Evolutionary conservation across 2,113 vertebrate genomes (phyloP), one percentile per base, ranked within the genome.

Genomic region (Erythrocercus mccallii): DNA sequence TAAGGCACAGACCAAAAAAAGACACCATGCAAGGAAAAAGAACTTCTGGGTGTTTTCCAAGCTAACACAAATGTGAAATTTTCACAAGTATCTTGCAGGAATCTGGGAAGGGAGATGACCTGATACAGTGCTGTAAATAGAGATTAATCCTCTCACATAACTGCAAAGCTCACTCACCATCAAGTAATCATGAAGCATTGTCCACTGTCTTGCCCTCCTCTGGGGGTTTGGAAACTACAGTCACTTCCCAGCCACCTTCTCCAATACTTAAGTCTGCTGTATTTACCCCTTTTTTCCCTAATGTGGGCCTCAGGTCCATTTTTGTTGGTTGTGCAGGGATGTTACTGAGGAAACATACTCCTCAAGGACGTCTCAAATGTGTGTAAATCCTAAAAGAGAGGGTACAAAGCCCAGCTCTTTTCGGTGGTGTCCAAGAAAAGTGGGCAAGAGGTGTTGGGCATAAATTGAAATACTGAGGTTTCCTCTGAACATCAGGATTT

Each of bases 391-490:
- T 37, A 57, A 30, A 78, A 68, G 6, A 62, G 30, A 45, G 33
- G 17, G 11, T 40, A 17, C 13, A 44, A 64, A 69, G 11, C 30
- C 22, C 30, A 30, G 3, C 11, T 84, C 11, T 87, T 81, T 64
- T 65, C 60, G 53, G 35, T 31, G 13, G 6, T 35, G 25, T 72
- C 27, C 40, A 74, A 22, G 10, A 70, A 85, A 79, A 85, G 30
- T 16, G 25, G 38, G 30, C 12, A 78, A 86, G n/a, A 31, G 7
- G 13, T 0, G 0, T 23, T 16, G 25, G 42, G 35, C 57, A 54
- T 60, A 42, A 80, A 40, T 12, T 80, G n/a, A 86, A 86, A 35
- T 35, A 76, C 3, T 17, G 20, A 60, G 2, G 8, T 44, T 92
- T 31, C 22, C 21, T 61, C 74, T 70, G 54, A 84, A 88, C 2